These are phyloP conservation scores for Ptychodera flava DNA, from an alignment of 35 echinoderm and acorn worm species.

Conservation along the genomic window DNA sequence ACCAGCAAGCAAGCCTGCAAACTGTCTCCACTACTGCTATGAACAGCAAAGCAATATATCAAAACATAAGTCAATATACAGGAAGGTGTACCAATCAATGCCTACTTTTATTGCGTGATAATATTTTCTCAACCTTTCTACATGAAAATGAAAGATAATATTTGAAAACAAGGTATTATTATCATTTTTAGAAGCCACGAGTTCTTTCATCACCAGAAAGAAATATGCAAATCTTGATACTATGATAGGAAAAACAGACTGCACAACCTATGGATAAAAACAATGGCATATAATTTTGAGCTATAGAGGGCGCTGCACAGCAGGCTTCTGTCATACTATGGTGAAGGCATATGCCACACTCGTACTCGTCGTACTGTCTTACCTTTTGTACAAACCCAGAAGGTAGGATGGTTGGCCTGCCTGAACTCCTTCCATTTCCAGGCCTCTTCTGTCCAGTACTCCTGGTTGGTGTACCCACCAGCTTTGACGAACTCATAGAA, in stretches of 20 bases:
- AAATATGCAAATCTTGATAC: background rate
- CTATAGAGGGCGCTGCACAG: too few species aligned
- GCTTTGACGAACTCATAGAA: conserved; percentile 75
- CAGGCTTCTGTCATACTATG: too few species aligned
- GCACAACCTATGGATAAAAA: too few species aligned
- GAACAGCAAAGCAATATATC: too few species aligned
- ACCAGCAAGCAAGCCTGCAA: background rate
- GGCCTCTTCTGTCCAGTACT: conserved; percentile 69
- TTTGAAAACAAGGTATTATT: background rate
- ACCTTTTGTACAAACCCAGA: conserved; percentile 91
- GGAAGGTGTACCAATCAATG: too few species aligned
- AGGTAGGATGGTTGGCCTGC: conserved; percentile 60
- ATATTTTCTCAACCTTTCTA: too few species aligned
- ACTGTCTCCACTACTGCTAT: background rate
- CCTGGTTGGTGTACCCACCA: conserved; percentile 57
- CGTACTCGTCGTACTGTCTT: conserved; percentile 4
- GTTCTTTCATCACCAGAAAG: background rate
- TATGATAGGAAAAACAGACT: too few species aligned
- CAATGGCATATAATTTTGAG: too few species aligned
- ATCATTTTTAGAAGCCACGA: background rate
- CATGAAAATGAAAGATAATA: background rate
- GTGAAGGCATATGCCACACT: too few species aligned
- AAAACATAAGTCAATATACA: too few species aligned
- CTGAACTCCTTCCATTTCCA: conserved; percentile 80
- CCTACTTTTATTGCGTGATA: too few species aligned